Evolutionary conservation across 2,797 vertebrate species (phyloP).

Genomic region (Typhlichthys subterraneus): DNA sequence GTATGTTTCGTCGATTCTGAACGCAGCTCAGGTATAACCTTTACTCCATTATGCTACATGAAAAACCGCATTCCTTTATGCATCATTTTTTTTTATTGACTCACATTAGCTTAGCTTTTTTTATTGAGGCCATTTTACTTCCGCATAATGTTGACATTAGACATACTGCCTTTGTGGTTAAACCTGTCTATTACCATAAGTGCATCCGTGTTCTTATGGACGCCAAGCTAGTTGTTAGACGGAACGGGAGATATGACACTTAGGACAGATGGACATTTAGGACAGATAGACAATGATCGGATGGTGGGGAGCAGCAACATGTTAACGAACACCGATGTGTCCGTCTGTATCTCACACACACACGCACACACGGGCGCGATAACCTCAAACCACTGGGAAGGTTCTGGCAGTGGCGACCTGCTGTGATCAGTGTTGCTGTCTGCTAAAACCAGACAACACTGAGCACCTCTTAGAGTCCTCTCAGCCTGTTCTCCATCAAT

Average conservation of each 20-base stretch:
- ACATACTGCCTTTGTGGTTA: conserved; percentile 20
- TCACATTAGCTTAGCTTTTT: conserved; percentile 10
- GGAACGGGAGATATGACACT: conserved; percentile 21
- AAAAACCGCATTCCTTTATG: conserved; percentile 4
- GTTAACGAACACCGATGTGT: conserved; percentile 1
- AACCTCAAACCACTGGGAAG: too few species aligned
- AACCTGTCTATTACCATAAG: conserved; percentile 13
- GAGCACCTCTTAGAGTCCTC: conserved; percentile 23
- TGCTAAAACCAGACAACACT: conserved; percentile 1
- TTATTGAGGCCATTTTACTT: conserved; percentile 11
- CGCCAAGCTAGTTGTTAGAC: conserved; percentile 16
- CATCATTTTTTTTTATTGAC: conserved; percentile 18
- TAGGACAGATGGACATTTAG: conserved; percentile 33
- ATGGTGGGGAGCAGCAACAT: conserved; percentile 9
- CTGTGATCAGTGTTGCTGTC: conserved; percentile 28
- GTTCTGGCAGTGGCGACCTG: conserved; percentile 22
- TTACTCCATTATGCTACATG: conserved; percentile 1
- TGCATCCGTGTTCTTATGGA: conserved; percentile 3
- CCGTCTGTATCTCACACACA: too few species aligned
- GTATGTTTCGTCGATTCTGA: too few species aligned
- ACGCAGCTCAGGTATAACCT: neutral
- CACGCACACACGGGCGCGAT: too few species aligned
- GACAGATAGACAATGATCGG: conserved; percentile 42
- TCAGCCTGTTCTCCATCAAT: conserved; percentile 19
- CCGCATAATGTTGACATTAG: conserved; percentile 21